phyloP scores from a whole-genome alignment of 2,113 vertebrate species.

The Neodontobutis hainanensis region DNA sequence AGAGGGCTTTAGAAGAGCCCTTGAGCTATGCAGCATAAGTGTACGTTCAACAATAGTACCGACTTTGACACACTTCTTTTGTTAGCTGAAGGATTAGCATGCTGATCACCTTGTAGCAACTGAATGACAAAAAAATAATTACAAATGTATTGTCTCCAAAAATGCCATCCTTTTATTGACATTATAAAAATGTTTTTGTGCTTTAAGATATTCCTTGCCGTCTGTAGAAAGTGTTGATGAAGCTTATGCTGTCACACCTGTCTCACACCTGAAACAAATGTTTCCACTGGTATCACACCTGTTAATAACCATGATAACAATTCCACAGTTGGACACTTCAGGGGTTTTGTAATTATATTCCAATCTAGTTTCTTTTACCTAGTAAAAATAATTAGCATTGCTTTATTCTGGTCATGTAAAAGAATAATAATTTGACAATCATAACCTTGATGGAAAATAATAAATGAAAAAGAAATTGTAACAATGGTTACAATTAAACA shows the following conservation, averaged over 20 bases:
- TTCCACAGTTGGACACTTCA: background rate
- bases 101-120: constrained; percentile 32
- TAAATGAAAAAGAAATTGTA: no score
- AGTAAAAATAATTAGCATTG: no score
- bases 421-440: no score
- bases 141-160: no score
- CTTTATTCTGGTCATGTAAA: no score
- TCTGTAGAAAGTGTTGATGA: background rate
- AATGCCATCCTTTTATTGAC: no score
- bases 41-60: constrained; percentile 35
- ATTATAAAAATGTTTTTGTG: background rate
- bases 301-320: background rate
- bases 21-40: constrained; percentile 57
- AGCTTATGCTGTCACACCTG: constrained; percentile 14
- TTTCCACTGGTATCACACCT: constrained; percentile 2
- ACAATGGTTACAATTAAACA: no score
- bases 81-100: constrained; percentile 51
- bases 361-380: constrained; percentile 10
- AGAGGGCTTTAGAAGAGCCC: constrained; percentile 58
- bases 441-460: no score
- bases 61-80: constrained; percentile 55
- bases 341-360: no score
- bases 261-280: background rate
- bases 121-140: constrained; percentile 26
- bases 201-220: constrained; percentile 8